Evolutionary conservation across 2,797 vertebrate species (phyloP).

Genomic region (Smutsia gigantea): DNA sequence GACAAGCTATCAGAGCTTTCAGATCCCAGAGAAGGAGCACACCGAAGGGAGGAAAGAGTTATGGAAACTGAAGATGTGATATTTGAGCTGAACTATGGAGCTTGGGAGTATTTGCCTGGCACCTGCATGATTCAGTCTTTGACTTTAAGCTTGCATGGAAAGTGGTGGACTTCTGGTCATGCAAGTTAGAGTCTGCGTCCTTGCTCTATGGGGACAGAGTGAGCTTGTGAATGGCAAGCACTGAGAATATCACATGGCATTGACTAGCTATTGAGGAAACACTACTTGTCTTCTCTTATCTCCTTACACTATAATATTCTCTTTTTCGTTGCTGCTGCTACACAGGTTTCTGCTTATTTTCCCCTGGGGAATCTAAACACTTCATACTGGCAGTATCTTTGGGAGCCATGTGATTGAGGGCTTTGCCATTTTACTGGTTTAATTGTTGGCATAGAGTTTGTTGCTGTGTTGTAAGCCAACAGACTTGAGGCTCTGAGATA

Average conservation of each 20-base stretch:
- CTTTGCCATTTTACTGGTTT: slow-evolving; percentile 72
- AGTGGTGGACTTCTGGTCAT: neutral
- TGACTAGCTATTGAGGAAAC: neutral
- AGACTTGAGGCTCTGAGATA: slow-evolving; percentile 56
- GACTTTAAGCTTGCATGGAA: neutral
- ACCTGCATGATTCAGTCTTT: neutral
- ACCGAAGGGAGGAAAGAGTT: neutral
- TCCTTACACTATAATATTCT: neutral
- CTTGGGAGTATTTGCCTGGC: neutral
- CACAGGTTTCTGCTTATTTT: slow-evolving; percentile 58
- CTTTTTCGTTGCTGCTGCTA: neutral
- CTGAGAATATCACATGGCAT: neutral
- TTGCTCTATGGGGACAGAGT: neutral
- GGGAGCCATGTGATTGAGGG: neutral
- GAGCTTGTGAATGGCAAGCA: neutral
- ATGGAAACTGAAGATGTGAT: neutral
- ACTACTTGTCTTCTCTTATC: neutral
- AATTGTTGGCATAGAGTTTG: slow-evolving; percentile 62
- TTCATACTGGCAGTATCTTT: neutral
- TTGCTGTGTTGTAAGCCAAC: slow-evolving; percentile 60
- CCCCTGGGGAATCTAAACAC: neutral
- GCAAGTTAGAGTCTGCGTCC: neutral
- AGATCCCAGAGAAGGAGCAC: neutral
- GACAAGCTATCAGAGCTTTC: neutral
- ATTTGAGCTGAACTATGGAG: neutral